Conservation (phyloP, 2,888 invertebrate genomes). For the Pharmacophagus antenor region DNA sequence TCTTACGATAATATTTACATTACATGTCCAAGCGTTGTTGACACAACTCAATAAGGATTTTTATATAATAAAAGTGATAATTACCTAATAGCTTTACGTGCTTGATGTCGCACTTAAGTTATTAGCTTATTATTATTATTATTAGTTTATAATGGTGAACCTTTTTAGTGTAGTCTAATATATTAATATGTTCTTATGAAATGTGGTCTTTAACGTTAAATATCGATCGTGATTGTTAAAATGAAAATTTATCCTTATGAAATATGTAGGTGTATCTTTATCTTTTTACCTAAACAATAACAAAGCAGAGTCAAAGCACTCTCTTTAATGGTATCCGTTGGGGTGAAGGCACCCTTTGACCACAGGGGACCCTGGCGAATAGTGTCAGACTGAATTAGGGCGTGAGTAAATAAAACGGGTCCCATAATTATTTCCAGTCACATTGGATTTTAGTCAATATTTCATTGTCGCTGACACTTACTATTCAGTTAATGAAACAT, state of each 20-base stretch:
- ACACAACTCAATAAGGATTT: conserved; percentile 15
- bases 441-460: conserved; percentile 16
- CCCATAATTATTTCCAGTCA: conserved; percentile 21
- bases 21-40: conserved; percentile 19
- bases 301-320: conserved; percentile 23
- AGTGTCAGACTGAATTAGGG: conserved; percentile 26
- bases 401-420: conserved; percentile 16
- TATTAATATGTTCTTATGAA: too few species aligned
- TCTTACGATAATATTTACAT: conserved; percentile 27
- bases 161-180: too few species aligned
- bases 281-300: background rate
- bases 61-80: background rate
- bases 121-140: too few species aligned
- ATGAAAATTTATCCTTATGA: too few species aligned
- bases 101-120: too few species aligned
- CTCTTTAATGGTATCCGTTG: conserved; percentile 17
- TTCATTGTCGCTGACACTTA: conserved; percentile 15
- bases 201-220: too few species aligned
- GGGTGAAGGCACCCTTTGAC: conserved; percentile 21
- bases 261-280: background rate
- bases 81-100: background rate
- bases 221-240: too few species aligned
- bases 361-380: conserved; percentile 18
- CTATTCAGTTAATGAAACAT: conserved; percentile 1
- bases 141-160: too few species aligned